Evolutionary conservation across 2,113 vertebrate species (phyloP).

Genomic region (Rana temporaria): DNA sequence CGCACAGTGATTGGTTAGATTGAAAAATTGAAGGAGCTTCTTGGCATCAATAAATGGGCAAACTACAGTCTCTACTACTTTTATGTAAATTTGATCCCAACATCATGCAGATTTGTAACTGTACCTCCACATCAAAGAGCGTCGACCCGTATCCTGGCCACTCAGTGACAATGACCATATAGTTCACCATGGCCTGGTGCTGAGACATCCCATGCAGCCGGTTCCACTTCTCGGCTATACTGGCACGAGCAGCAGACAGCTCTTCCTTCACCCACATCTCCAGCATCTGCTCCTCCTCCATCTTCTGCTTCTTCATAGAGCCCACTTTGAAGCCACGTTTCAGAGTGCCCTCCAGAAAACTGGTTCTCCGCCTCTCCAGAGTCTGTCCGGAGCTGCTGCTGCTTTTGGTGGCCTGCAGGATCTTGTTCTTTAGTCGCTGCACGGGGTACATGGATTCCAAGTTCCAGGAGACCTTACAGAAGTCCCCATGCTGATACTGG

Average conservation of each 20-base stretch:
- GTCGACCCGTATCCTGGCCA: slow-evolving; percentile 93
- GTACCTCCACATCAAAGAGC: slow-evolving; percentile 91
- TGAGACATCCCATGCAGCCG: slow-evolving; percentile 86
- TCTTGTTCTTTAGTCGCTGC: slow-evolving; percentile 85
- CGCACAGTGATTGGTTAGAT: no score
- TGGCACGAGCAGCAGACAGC: slow-evolving; percentile 87
- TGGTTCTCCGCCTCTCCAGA: slow-evolving; percentile 83
- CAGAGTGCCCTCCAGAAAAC: slow-evolving; percentile 87
- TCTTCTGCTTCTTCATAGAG: slow-evolving; percentile 88
- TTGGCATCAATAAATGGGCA: no score
- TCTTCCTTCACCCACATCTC: slow-evolving; percentile 96
- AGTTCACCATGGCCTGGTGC: slow-evolving; percentile 91
- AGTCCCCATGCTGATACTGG: slow-evolving; percentile 88
- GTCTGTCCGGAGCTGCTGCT: slow-evolving; percentile 70
- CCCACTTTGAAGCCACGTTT: slow-evolving; percentile 90
- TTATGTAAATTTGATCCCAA: no score
- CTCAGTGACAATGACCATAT: slow-evolving; percentile 89
- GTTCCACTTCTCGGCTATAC: slow-evolving; percentile 88
- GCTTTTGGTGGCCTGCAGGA: slow-evolving; percentile 87
- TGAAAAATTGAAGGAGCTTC: no score
- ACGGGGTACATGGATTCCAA: slow-evolving; percentile 87
- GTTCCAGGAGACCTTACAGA: slow-evolving; percentile 81
- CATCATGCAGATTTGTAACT: slow-evolving; percentile 1
- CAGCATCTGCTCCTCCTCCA: slow-evolving; percentile 92
- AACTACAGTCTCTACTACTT: no score